These are phyloP conservation scores for Microplitis demolitor DNA, from an alignment of 1,140 invertebrate genomes.

Conservation along the genomic window DNA sequence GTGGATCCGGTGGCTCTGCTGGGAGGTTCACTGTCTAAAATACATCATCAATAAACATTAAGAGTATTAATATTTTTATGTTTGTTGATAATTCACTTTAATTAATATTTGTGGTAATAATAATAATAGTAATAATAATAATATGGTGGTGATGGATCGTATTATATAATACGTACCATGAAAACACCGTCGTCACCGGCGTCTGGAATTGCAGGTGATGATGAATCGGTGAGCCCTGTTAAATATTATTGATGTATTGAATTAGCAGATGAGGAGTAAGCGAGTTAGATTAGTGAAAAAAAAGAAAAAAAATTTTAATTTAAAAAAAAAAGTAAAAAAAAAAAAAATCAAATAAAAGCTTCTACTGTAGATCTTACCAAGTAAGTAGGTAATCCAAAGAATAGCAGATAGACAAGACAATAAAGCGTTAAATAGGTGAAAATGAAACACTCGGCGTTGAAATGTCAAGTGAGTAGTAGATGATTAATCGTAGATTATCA, in stretches of 20 bases:
- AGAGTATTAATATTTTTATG: slow-evolving; percentile 16
- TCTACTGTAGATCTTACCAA: slow-evolving; percentile 38
- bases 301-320: slow-evolving; percentile 11
- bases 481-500: not conserved
- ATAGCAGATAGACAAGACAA: slow-evolving; percentile 31
- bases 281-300: too few relatives aligned
- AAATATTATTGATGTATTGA: slow-evolving; percentile 19
- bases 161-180: slow-evolving; percentile 68
- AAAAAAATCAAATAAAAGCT: not conserved
- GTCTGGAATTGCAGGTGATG: slow-evolving; percentile 62
- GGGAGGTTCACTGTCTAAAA: slow-evolving; percentile 80
- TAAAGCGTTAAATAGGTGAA: slow-evolving; percentile 28
- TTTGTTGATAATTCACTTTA: slow-evolving; percentile 1
- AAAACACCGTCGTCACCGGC: slow-evolving; percentile 83
- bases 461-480: slow-evolving; percentile 6
- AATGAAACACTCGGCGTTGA: slow-evolving; percentile 5
- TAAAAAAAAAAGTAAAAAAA: not conserved
- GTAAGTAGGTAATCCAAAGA: slow-evolving; percentile 33
- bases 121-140: slow-evolving; percentile 23
- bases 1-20: slow-evolving; percentile 71
- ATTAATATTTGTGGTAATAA: not conserved
- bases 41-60: slow-evolving; percentile 25
- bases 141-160: not conserved
- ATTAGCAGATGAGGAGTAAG: not conserved
- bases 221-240: slow-evolving; percentile 64